Evolutionary conservation across 2,888 invertebrate species (phyloP).

Genomic region (Eupithecia abbreviata): DNA sequence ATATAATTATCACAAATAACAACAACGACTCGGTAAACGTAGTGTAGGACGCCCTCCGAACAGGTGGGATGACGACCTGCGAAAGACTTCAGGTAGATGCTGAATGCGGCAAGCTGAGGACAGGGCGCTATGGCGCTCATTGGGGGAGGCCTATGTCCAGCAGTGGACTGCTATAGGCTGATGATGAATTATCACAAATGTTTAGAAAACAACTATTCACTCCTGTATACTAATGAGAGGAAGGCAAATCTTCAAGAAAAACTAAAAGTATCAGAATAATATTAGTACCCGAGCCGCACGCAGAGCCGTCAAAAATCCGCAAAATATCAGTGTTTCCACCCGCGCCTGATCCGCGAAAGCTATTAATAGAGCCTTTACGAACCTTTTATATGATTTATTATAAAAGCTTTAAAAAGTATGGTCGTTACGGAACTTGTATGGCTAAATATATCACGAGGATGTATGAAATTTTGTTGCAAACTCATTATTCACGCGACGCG

Average conservation of each 20-base stretch:
- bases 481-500: slow-evolving; percentile 33
- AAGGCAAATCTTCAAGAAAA: neutral
- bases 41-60: no score
- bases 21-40: no score
- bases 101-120: no score
- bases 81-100: no score
- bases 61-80: no score
- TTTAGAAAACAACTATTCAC: neutral
- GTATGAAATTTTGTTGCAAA: slow-evolving; percentile 39
- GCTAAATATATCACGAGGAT: slow-evolving; percentile 38
- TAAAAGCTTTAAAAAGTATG: slow-evolving; percentile 34
- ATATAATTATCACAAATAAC: no score
- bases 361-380: slow-evolving; percentile 30
- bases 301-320: neutral
- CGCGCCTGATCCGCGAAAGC: slow-evolving; percentile 15
- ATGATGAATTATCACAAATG: no score
- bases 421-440: slow-evolving; percentile 35
- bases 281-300: neutral
- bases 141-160: no score
- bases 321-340: slow-evolving; percentile 9
- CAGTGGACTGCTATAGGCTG: no score
- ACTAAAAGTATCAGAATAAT: neutral
- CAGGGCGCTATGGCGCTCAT: no score
- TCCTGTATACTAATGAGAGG: neutral
- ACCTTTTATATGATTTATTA: slow-evolving; percentile 32